Evolutionary conservation across 2,888 invertebrate species (phyloP), one percentile per base, ranked within the genome.

Genomic region (Ochropleura plecta): DNA sequence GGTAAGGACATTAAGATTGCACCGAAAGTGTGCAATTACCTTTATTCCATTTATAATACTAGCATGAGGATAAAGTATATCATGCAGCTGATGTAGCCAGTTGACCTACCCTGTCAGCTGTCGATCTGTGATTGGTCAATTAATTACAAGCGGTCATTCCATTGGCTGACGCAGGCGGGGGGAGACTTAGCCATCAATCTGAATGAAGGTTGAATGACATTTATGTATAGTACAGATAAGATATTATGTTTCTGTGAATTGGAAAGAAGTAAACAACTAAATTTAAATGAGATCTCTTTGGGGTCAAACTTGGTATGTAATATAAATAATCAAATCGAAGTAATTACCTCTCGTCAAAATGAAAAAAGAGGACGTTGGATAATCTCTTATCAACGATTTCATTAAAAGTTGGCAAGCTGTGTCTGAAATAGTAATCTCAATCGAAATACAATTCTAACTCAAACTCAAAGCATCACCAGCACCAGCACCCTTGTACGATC

Each of bases 61-160:
- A 69, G 51, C 51, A 20, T 76, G 59, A 82, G 81, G 76, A 80
- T 76, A 76, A 76, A 66, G 46, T 72, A 81, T 76, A 84, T 71
- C 72, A 72, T 64, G 70, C 42, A 66, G 55, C 44, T 71, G 69
- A 72, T 64, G 70, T 30, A 66, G 55, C 40, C 63, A 40, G 81
- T 69, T 82, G 77, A 80, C 86, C 83, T 83, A 65, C 59, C 80
- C 76, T 83, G 86, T 87, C 86, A 85, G 44, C 73, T 51, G 76
- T 70, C 65, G 70, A 74, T 57, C 67, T 71, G 70, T 67, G 78
- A 86, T 86, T 86, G 87, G 86, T 81, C 77, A 78, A 85, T 78
- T 74, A 79, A 85, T 76, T 73, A 82, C 48, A 67, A 30, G 55
- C 70, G 69, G 74, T 82, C 72, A 87, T 79, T 59, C 74, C 85